These are phyloP conservation scores for Colossoma macropomum DNA, from an alignment of 2,113 vertebrate genomes.

Conservation along the genomic window DNA sequence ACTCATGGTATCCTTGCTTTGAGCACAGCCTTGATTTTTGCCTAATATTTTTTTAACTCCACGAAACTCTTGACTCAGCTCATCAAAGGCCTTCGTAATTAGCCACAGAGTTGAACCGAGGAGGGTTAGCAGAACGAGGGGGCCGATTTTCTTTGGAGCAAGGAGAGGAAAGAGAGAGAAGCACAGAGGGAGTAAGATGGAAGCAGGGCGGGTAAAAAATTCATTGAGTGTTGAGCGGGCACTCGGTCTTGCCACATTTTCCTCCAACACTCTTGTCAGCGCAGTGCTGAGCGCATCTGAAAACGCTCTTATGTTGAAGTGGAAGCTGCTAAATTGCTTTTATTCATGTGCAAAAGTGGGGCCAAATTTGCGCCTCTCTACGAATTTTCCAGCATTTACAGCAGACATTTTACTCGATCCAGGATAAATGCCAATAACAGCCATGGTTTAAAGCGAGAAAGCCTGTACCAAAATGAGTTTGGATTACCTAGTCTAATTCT, in stretches of 20 bases:
- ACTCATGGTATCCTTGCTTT: not conserved
- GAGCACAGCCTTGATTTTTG: not conserved
- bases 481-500: not conserved
- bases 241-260: not conserved
- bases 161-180: not conserved
- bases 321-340: conserved; percentile 12
- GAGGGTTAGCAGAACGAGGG: not conserved
- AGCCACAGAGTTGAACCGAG: not conserved
- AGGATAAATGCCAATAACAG: not conserved
- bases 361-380: conserved; percentile 7
- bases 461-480: not conserved
- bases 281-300: not conserved
- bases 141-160: not conserved
- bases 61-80: not conserved
- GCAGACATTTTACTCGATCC: conserved; percentile 13
- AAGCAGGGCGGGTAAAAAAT: not conserved
- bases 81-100: not conserved
- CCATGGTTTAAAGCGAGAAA: not conserved
- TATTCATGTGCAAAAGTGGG: conserved; percentile 16
- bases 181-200: not conserved
- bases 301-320: conserved; percentile 6
- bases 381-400: not conserved
- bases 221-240: not conserved
- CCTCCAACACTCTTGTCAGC: not conserved
- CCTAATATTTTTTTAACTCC: not conserved